Percentiles rank a stretch among this genome's conserved stretches.
phyloP scores from a whole-genome alignment of 2,888 invertebrate species.

The Lasioglossum lativentre region DNA sequence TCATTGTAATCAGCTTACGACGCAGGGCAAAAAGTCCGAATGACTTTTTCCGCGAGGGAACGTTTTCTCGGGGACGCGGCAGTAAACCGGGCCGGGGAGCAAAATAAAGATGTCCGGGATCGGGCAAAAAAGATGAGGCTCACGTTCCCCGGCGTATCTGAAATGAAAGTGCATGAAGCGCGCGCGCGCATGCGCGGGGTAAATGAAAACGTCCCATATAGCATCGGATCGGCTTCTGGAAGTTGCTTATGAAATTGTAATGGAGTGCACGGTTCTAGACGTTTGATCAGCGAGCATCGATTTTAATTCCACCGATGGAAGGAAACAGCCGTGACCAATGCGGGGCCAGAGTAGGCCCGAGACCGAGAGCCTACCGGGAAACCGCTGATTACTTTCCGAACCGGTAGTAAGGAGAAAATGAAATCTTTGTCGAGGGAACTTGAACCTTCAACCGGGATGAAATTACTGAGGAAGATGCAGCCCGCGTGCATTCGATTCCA shows the following conservation, averaged over 20 bases:
- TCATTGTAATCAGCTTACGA: constrained; percentile 69
- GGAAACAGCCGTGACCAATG: neutral
- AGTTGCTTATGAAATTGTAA: constrained; percentile 48
- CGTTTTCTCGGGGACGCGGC: constrained; percentile 42
- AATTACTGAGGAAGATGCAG: constrained; percentile 77
- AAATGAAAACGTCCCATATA: constrained; percentile 13
- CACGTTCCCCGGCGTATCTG: constrained; percentile 19
- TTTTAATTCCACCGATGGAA: constrained; percentile 41
- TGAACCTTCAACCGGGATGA: constrained; percentile 78
- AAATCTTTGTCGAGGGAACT: constrained; percentile 73
- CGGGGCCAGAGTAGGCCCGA: neutral
- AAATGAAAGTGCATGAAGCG: constrained; percentile 24
- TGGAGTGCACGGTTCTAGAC: constrained; percentile 4
- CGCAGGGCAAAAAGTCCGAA: constrained; percentile 47
- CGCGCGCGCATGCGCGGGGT: neutral
- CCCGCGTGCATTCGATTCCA: constrained; percentile 77
- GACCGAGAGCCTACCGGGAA: neutral
- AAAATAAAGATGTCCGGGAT: constrained; percentile 60
- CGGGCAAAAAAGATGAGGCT: constrained; percentile 46
- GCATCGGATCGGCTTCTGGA: neutral
- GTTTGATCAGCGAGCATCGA: constrained; percentile 11
- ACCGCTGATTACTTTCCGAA: constrained; percentile 40
- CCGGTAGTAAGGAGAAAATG: constrained; percentile 65
- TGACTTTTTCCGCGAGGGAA: constrained; percentile 32
- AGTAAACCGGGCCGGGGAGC: constrained; percentile 12